Base-by-base conservation (phyloP, 2,113 vertebrate species). In the Crotalus helleri region DNA sequence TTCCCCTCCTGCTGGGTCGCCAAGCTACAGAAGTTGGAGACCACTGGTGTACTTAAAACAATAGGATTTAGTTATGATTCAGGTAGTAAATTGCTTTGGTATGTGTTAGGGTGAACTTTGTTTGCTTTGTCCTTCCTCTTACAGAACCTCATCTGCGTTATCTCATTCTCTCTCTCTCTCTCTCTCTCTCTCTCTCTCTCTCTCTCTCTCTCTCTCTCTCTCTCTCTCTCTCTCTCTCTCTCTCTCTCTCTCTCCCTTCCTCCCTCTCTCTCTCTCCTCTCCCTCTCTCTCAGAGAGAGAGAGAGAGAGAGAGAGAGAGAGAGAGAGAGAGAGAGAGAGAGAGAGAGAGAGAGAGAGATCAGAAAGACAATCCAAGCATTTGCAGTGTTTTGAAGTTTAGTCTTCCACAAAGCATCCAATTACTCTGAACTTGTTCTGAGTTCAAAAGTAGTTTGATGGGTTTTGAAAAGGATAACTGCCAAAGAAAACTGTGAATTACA, bases 171-270 rank as follows among this genome's bases (percentile, higher is more conserved):
- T 5, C 13, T 33, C 0, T 2, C 11, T 13, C 0, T 5, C n/a
- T 8, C 0, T 6, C 61, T 5, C 13, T 33, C 0, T 2, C 0
- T 1, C 26, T 13, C 0, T 5, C n/a, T 19, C 0, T 5, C n/a
- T 6, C 2, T 2, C 39, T 39, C 2, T 2, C 39, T 39, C 39
- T 29, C 39, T 39, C 53, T 54, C 53, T 12, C 54, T 21, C 55
- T 5, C 55, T 57, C 39, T n/a, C 55, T 0, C n/a, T 33, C 11
- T 2, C 29, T n/a, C 24, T 55, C 54, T 55, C 54, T 55, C 1
- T n/a, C n/a, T 1, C 26, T 13, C 0, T 5, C n/a, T 19, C 0
- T 5, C n/a, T 6, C 2, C 39, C 39, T 39, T 39, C 39, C 39
- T 39, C 39, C 61, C 39, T 39, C 53, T 54, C 53, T 12, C 54